Evolutionary conservation across 2,113 vertebrate genomes (phyloP).

Genomic region (Dasyornis broadbenti): DNA sequence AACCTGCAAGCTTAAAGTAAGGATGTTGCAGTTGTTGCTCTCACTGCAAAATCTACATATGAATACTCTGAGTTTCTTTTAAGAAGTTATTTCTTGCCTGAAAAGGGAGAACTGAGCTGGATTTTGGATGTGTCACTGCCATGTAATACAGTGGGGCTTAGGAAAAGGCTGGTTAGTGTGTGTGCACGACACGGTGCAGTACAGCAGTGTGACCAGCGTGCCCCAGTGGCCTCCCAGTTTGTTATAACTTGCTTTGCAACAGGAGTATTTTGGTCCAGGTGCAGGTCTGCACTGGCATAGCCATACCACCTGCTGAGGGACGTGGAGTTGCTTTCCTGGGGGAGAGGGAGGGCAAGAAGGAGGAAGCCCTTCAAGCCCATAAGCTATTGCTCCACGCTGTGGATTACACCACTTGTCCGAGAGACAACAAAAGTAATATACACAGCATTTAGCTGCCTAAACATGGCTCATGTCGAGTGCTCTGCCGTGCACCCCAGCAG

Average conservation of each 20-base stretch:
- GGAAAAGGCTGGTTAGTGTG: background rate
- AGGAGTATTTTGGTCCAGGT: background rate
- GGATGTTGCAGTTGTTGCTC: background rate
- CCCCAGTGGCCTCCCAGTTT: background rate
- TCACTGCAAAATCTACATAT: background rate
- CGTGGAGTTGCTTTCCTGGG: background rate
- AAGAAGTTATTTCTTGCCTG: background rate
- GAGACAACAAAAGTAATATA: background rate
- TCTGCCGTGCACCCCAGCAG: background rate
- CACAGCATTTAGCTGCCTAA: background rate
- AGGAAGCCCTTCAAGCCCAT: background rate
- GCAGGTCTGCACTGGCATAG: background rate
- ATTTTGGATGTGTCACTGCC: background rate
- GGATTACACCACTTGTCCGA: background rate
- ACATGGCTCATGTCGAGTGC: background rate
- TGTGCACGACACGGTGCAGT: fast-evolving
- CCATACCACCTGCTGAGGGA: fast-evolving
- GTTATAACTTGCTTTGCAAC: background rate
- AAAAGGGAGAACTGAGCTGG: background rate
- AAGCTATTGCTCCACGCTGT: fast-evolving
- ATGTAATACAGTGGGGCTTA: fast-evolving
- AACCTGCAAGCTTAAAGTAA: background rate
- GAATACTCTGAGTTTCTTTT: background rate
- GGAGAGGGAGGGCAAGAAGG: background rate
- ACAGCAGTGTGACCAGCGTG: background rate